Conservation (phyloP, 2,888 invertebrate genomes). For the Lottia scabra region DNA sequence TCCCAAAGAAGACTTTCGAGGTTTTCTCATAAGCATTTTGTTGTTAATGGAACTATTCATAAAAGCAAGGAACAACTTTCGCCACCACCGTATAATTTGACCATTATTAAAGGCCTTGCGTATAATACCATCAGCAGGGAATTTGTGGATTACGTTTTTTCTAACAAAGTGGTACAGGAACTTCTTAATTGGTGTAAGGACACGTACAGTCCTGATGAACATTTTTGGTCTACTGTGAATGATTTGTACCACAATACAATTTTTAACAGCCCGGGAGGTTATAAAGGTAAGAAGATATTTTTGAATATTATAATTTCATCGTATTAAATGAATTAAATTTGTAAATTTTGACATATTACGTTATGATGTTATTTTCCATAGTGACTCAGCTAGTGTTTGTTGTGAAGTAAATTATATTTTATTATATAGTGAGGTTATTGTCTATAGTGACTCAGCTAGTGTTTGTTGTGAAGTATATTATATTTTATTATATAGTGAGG, state of each 20-base stretch:
- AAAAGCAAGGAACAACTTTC: constrained; percentile 29
- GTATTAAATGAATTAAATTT: no score
- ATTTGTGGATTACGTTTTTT: constrained; percentile 50
- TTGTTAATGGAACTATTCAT: constrained; percentile 24
- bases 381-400: not conserved
- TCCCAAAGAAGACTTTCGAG: constrained; percentile 17
- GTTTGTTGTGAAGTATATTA: no score
- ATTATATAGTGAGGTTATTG: no score
- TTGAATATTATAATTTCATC: no score
- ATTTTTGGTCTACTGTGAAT: constrained; percentile 58
- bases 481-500: not conserved
- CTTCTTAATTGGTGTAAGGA: constrained; percentile 51
- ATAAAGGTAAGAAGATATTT: constrained; percentile 30
- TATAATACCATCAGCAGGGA: constrained; percentile 49
- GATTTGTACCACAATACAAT: constrained; percentile 44
- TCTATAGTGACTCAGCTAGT: not conserved
- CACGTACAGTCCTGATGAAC: constrained; percentile 58
- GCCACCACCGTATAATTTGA: constrained; percentile 40
- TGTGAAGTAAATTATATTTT: no score
- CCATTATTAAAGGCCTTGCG: constrained; percentile 53
- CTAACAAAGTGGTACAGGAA: constrained; percentile 31
- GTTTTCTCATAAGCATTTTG: constrained; percentile 10
- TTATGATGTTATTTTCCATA: constrained; percentile 4
- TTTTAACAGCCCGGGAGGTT: constrained; percentile 50
- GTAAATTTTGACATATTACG: not conserved